Percentiles rank a stretch among this genome's conserved stretches.
Evolutionary conservation across 2,888 invertebrate species (phyloP).

Genomic region (Drosophila nr. fundita): DNA sequence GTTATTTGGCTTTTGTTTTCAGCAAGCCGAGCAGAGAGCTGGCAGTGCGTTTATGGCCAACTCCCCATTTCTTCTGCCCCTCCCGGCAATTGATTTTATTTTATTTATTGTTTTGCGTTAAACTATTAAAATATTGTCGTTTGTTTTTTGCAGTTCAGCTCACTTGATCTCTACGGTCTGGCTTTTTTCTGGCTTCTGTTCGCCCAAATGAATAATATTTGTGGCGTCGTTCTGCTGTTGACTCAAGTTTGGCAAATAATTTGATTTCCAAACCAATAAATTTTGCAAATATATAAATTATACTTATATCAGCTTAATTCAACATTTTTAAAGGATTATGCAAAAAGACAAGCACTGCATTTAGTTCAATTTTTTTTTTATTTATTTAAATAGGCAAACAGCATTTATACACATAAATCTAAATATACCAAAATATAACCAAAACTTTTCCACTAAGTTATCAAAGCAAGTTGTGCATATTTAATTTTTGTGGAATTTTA

Average conservation of each 20-base stretch:
- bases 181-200: constrained; percentile 28
- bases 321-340: constrained; percentile 60
- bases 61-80: constrained; percentile 43
- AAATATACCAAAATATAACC: not conserved
- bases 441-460: not conserved
- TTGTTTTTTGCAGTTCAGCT: constrained; percentile 55
- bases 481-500: not conserved
- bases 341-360: constrained; percentile 15
- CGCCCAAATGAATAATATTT: constrained; percentile 61
- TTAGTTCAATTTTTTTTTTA: constrained; percentile 2
- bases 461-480: not conserved
- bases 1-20: constrained; percentile 73
- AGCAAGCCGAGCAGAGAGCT: constrained; percentile 16
- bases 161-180: constrained; percentile 36
- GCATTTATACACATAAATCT: not conserved
- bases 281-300: constrained; percentile 71
- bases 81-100: constrained; percentile 75
- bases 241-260: constrained; percentile 80
- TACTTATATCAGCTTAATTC: constrained; percentile 67
- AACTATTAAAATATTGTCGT: constrained; percentile 81
- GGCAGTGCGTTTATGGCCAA: constrained; percentile 43
- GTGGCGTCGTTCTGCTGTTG: constrained; percentile 79
- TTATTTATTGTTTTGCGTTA: constrained; percentile 82
- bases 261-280: constrained; percentile 76
- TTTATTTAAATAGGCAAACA: not conserved